Base-by-base conservation (phyloP, 2,888 invertebrate species). In the Cryptus viduatorius region DNA sequence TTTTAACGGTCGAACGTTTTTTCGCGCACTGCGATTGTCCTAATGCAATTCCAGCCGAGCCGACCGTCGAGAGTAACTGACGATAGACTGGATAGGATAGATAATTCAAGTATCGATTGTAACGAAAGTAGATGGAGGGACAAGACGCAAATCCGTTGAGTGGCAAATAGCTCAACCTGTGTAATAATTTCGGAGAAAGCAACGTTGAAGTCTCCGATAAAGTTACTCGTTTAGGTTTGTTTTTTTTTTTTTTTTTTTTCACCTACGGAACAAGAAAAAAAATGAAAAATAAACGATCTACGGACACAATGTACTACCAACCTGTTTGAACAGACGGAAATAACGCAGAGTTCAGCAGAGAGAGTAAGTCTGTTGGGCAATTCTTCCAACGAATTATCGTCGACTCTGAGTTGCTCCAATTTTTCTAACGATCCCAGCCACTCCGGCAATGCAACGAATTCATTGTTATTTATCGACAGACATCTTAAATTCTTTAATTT, bases 261-360 rank as follows among this genome's bases (percentile, higher is more conserved):
- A 8, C 67, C 69, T 72, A 61, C 48, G 56, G 53, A 68, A 83
- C 82, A 69, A 19, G 29, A 56, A 68, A 79, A 50, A 76, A 48
- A 59, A 64, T 71, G 19, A 79, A 56, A 77, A 71, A 79, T 73
- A 59, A 67, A n/a, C 37, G 50, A 56, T 77, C 83, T 86, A 82
- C 78, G 75, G 31, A 31, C 14, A 29, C 29, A 4, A 4, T 12
- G 29, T 4, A 4, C 3, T 14, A 61, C 59, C 4, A 14, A 92
- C 92, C 92, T 92, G 85, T 93, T 93, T n/a, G 91, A 91, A 77
- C 92, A 90, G 16, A 92, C 89, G 14, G 93, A 93, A 50, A 93
- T 87, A 42, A 89, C 77, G 37, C 88, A 80, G 19, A 93, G 82
- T 56, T 87, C 83, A 4, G 88, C 87, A 42, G 91, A 89, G 3